These are phyloP conservation scores for Xenops minutus DNA, from an alignment of 2,797 vertebrate genomes.

Conservation along the genomic window DNA sequence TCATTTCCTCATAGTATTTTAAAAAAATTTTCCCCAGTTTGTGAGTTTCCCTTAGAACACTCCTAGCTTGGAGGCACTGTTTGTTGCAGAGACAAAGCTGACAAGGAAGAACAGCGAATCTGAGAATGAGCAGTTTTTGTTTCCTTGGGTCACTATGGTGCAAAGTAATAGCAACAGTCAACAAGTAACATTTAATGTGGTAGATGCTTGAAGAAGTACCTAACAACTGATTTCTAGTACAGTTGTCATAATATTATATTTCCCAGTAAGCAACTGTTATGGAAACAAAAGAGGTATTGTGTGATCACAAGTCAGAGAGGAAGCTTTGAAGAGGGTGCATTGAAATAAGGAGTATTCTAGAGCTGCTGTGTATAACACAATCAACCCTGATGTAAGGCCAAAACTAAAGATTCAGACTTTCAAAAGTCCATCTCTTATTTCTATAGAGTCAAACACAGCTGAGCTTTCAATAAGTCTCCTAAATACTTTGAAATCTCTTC, in stretches of 20 bases:
- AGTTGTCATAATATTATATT: background rate
- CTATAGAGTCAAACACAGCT: background rate
- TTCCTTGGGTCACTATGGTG: background rate
- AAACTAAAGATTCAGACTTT: background rate
- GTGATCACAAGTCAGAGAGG: background rate
- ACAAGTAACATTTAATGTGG: background rate
- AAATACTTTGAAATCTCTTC: background rate
- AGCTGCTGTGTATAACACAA: background rate
- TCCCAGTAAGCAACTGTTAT: background rate
- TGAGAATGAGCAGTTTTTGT: background rate
- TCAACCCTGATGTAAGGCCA: rapidly evolving
- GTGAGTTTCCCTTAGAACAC: background rate
- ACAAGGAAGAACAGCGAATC: background rate
- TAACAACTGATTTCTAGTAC: background rate
- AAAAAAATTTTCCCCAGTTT: background rate
- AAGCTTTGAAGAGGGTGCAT: background rate
- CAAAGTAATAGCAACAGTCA: background rate
- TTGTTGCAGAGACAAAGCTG: background rate
- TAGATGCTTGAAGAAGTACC: background rate
- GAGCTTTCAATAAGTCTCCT: background rate
- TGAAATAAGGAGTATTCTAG: background rate
- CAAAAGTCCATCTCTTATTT: background rate
- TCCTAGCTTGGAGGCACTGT: background rate
- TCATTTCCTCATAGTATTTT: background rate
- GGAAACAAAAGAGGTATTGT: background rate